Conservation (phyloP, 30 jellyfish, hydroid and myxozoan genomes). For the Chrysaora quinquecirrha region DNA sequence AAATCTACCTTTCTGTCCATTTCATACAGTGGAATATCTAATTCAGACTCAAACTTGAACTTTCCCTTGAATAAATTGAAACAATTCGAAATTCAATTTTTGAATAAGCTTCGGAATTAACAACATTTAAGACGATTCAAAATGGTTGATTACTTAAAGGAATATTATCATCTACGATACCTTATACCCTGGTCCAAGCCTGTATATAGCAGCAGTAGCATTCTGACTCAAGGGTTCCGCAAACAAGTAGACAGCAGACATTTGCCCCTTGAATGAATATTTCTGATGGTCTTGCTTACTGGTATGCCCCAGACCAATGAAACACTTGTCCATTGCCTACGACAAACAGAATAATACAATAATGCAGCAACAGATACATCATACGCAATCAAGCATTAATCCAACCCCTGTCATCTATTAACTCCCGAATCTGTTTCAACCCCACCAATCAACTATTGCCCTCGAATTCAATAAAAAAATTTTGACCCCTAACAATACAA, state of each 20-base stretch:
- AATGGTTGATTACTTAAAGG: no score
- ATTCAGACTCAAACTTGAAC: conserved; percentile 87
- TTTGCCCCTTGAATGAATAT: conserved; percentile 92
- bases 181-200: conserved; percentile 99
- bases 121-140: no score
- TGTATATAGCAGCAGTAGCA: conserved; percentile 83
- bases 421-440: no score
- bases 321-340: conserved; percentile 87
- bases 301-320: conserved; percentile 84
- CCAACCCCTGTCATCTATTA: no score
- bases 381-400: no score
- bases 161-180: no score
- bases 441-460: no score
- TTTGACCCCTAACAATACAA: no score
- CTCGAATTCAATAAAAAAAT: no score
- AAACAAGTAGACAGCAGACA: conserved; percentile 90
- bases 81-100: no score
- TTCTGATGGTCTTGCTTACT: conserved; percentile 59
- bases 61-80: conserved; percentile 73
- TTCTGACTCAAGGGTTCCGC: conserved; percentile 86
- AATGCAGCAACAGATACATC: no score
- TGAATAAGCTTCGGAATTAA: no score
- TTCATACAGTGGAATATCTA: conserved; percentile 84
- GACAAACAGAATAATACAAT: not conserved
- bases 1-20: conserved; percentile 95